Evolutionary conservation across 2,888 invertebrate species (phyloP), one percentile per base, ranked within the genome.

Genomic region (Perizoma affinitatum): DNA sequence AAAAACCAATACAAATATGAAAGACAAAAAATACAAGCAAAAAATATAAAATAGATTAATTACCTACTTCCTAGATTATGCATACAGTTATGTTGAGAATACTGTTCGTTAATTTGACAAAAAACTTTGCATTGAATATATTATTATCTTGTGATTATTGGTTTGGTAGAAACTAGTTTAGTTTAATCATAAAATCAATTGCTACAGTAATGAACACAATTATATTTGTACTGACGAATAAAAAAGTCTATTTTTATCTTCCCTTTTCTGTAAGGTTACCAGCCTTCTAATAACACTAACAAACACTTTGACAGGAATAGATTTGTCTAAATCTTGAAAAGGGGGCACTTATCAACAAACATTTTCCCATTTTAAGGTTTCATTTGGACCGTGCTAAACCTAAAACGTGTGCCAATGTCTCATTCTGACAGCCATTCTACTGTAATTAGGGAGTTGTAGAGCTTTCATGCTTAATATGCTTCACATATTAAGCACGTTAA

Each of bases 31-130:
- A 73, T 62, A 67, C 48, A 44, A 35, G 55, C 51, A 73, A 75
- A 73, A 82, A 76, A 71, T 69, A 66, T 70, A 71, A 87, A 84
- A 76, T 83, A 75, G 84, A 84, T 72, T 81, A 78, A 58, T 65
- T 64, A 77, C 22, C 22, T 22, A 22, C 82, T 88, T 84, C 84
- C 84, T 84, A 79, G 76, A 78, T 74, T 50, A 58, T 73, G 64
- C 69, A 41, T 69, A 87, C 87, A 81, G 87, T 87, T 88, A 87
- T 71, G 69, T 61, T 51, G 55, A 56, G 22, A 57, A 57, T 44
- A 41, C 36, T 56, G 58, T 52, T 61, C 47, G 53, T 59, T 57
- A 51, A 50, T 52, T 70, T 60, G 58, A 66, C 67, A 73, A 74
- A 79, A 68, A 65, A 66, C 71, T 73, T 75, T 74, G 67, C 68